A percentile compares a stretch with the other conserved stretches of the same genome.
These are phyloP conservation scores for Procambarus virginalis DNA, from an alignment of 1,140 invertebrate genomes.

Conservation along the genomic window DNA sequence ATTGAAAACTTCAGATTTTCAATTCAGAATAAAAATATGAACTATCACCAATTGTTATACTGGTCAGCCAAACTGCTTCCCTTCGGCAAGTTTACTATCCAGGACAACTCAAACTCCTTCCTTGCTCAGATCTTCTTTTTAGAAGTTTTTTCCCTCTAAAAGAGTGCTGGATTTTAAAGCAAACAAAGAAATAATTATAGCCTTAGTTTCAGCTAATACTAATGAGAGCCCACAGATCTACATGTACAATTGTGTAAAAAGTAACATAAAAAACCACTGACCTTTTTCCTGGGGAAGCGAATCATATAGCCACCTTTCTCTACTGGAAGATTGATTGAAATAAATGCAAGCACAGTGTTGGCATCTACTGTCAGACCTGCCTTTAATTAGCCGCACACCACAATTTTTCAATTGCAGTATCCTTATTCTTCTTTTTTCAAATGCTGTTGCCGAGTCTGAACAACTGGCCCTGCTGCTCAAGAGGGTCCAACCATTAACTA, in stretches of 20 bases:
- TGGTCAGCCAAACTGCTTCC: too few relatives aligned
- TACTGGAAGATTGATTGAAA: constrained; percentile 78
- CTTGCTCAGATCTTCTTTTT: too few relatives aligned
- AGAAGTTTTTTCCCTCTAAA: too few relatives aligned
- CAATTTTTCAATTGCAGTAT: constrained; percentile 96
- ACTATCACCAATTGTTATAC: too few relatives aligned
- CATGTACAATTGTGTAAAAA: too few relatives aligned
- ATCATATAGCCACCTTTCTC: constrained; percentile 65
- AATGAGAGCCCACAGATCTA: neutral
- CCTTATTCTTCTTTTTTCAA: constrained; percentile 90
- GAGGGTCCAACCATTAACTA: constrained; percentile 54
- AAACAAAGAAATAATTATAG: too few relatives aligned
- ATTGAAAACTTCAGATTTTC: too few relatives aligned
- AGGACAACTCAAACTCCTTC: too few relatives aligned
- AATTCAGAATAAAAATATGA: too few relatives aligned
- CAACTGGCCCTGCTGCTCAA: constrained; percentile 54
- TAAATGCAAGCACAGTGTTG: constrained; percentile 93
- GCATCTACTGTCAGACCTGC: constrained; percentile 90
- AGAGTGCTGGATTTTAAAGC: too few relatives aligned
- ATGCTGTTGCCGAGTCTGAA: constrained; percentile 80
- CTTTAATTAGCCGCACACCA: constrained; percentile 93
- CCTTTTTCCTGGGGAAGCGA: constrained; percentile 57
- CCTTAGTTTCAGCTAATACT: neutral
- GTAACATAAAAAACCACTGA: constrained; percentile 2
- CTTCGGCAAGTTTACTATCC: too few relatives aligned